These are phyloP conservation scores for Poeciliopsis occidentalis DNA, from an alignment of 2,113 vertebrate species.

Conservation along the genomic window DNA sequence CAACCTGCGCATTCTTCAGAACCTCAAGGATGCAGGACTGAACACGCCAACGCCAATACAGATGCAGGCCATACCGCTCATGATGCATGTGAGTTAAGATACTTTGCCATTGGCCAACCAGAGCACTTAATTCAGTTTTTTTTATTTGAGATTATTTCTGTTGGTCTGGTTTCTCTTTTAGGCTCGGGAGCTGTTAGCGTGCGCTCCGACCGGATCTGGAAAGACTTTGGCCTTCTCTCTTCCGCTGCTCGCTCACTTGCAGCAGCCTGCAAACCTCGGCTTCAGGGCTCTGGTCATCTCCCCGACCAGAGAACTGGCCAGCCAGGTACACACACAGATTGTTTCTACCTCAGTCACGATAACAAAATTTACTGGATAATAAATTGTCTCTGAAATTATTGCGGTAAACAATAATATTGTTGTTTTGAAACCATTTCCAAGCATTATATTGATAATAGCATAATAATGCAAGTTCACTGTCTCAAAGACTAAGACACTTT, in stretches of 20 bases:
- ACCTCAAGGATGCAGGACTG: conserved; percentile 86
- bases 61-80: conserved; percentile 95
- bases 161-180: conserved; percentile 48
- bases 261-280: conserved; percentile 89
- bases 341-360: too few relatives aligned
- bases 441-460: too few relatives aligned
- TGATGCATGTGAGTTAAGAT: conserved; percentile 87
- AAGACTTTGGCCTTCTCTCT: conserved; percentile 96
- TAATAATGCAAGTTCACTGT: too few relatives aligned
- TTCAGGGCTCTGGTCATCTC: conserved; percentile 93
- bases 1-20: conserved; percentile 85
- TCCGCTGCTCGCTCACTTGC: conserved; percentile 88
- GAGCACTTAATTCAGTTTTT: rapidly evolving
- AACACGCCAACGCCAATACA: conserved; percentile 88
- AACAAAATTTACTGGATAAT: too few relatives aligned
- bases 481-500: too few relatives aligned
- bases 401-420: too few relatives aligned
- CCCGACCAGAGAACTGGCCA: conserved; percentile 93
- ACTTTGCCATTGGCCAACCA: not conserved
- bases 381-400: too few relatives aligned
- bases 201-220: conserved; percentile 95
- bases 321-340: conserved; percentile 81
- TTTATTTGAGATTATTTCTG: not conserved
- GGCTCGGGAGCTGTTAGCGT: conserved; percentile 93
- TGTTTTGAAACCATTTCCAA: too few relatives aligned